Base-by-base conservation (phyloP, 2,888 invertebrate species). In the Bugula neritina region DNA sequence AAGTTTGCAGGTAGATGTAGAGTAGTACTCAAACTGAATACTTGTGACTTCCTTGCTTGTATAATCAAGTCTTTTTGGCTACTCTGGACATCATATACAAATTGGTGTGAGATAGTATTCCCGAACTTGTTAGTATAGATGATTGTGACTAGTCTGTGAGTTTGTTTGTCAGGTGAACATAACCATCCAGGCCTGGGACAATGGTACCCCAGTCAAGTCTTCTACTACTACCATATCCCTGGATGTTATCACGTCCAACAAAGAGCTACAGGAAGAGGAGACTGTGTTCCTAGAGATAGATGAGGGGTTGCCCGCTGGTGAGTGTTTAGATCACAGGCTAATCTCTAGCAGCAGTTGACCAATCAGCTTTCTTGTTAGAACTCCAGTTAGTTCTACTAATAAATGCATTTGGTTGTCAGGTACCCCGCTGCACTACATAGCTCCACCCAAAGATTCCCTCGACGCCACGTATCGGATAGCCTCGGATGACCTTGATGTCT, bases 401-500 rank as follows among this genome's bases (percentile, higher is more conserved):
- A n/a, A n/a, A n/a, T n/a, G n/a, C n/a, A n/a, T n/a, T n/a, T n/a
- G n/a, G n/a, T n/a, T n/a, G n/a, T n/a, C 31, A 63, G 63, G 63
- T 17, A 63, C 63, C 5, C 63, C 63, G 5, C 63, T 63, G 31
- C 27, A 63, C 31, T 63, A 63, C 27, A 34, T 63, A 10, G 17
- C 29, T 10, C 63, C 63, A 63, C 63, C 63, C 10, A 25, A 31
- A 31, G 27, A 63, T 63, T 21, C 63, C 29, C 27, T 27, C 10
- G 63, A 63, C 27, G 63, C 34, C 5, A 63, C 63, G 17, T 63
- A 63, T 27, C 27, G 63, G 5, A 27, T 63, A 13, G 31, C 31
- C 5, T 95, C 95, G 1, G 94, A 95, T 83, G 92, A 93, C 81
- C 92, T 92, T 3, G 91, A 90, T 0, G 92, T 93, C 81, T 96